A percentile compares a stretch with the other conserved stretches of the same genome.
phyloP scores from a whole-genome alignment of 1,140 invertebrate species.

The Diabrotica undecimpunctata region DNA sequence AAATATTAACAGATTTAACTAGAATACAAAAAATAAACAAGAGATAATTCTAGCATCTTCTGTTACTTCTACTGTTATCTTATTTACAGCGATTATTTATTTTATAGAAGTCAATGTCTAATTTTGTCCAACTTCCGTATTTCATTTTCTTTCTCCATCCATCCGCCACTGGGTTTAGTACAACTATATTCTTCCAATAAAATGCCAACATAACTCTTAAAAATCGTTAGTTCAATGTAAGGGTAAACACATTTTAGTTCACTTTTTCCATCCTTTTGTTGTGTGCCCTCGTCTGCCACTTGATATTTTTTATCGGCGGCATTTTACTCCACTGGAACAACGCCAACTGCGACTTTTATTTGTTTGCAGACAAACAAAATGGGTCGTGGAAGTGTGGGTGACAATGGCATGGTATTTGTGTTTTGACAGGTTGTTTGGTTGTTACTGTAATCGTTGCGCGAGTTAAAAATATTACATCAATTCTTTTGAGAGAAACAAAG shows the following conservation, averaged over 20 bases:
- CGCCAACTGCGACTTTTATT: conserved; percentile 10
- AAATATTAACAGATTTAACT: too few species aligned
- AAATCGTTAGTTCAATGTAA: conserved; percentile 18
- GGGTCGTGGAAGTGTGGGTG: conserved; percentile 8
- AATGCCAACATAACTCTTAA: conserved; percentile 13
- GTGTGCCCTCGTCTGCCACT: neutral
- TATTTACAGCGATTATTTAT: too few species aligned
- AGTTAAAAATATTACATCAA: neutral
- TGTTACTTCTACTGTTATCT: too few species aligned
- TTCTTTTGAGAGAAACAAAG: neutral
- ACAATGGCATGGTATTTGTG: conserved; percentile 1
- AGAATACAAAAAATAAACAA: too few species aligned
- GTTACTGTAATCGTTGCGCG: neutral
- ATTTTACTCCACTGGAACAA: conserved; percentile 11
- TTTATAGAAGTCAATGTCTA: too few species aligned
- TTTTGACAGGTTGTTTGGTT: conserved; percentile 2
- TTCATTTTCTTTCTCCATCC: neutral
- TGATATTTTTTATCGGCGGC: conserved; percentile 13
- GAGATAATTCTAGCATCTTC: too few species aligned
- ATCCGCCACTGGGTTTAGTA: neutral
- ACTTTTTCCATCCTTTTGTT: conserved; percentile 7
- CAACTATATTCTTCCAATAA: conserved; percentile 17
- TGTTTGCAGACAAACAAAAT: neutral
- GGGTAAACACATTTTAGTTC: conserved; percentile 19
- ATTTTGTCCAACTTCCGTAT: too few species aligned